Percentiles rank a stretch among this genome's conserved stretches.
Conservation (phyloP, 2,888 invertebrate species). For the Iselma pallidipennis region DNA sequence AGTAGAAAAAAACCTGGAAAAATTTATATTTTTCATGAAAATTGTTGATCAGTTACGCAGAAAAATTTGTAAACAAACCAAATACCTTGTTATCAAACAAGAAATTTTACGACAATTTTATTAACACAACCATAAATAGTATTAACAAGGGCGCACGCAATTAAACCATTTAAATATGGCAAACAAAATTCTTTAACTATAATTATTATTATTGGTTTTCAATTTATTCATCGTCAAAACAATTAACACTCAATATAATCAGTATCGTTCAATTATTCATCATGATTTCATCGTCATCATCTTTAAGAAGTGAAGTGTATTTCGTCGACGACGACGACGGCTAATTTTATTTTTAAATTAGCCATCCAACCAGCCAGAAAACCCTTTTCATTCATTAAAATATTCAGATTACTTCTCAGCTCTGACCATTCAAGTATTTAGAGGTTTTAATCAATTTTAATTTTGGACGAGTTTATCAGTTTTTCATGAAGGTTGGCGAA, state of each 20-base stretch:
- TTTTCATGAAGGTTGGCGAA: background rate
- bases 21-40: too few relatives aligned
- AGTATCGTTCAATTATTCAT: background rate
- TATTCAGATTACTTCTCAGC: background rate
- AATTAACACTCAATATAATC: background rate
- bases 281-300: background rate
- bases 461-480: background rate
- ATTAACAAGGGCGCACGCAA: too few relatives aligned
- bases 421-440: background rate
- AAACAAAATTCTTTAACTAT: background rate
- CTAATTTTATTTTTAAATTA: background rate
- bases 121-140: too few relatives aligned
- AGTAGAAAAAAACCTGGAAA: too few relatives aligned
- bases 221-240: background rate
- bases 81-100: too few relatives aligned
- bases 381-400: background rate
- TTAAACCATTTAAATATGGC: background rate
- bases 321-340: background rate
- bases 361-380: too few relatives aligned
- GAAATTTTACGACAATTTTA: too few relatives aligned
- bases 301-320: background rate
- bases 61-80: too few relatives aligned
- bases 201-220: too few relatives aligned
- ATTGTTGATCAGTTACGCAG: too few relatives aligned
- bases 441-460: background rate